Conservation (phyloP, 2,113 vertebrate genomes). For the Cebus imitator region DNA sequence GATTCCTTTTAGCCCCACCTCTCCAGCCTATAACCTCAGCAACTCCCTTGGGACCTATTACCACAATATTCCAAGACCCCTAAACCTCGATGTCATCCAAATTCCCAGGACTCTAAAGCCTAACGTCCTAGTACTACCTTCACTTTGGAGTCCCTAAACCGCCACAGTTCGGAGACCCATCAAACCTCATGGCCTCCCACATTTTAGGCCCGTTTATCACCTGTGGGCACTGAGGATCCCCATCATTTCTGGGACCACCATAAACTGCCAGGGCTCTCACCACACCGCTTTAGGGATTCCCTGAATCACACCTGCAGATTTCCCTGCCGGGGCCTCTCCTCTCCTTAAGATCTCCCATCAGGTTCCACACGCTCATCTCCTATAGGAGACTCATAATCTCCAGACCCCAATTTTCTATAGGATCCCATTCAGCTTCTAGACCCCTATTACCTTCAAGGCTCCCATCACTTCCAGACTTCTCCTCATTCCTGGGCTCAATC, state of each 20-base stretch:
- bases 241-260: neutral
- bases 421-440: neutral
- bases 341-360: neutral
- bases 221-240: neutral
- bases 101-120: neutral
- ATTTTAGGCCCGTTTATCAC: neutral
- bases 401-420: neutral
- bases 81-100: neutral
- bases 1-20: neutral
- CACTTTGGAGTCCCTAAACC: neutral
- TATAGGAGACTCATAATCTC: neutral
- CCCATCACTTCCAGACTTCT: neutral
- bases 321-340: neutral
- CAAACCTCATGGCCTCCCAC: neutral
- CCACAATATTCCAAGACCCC: neutral
- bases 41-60: neutral
- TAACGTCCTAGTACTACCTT: neutral
- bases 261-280: neutral
- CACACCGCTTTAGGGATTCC: neutral
- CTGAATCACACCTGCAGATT: neutral
- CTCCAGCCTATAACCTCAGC: neutral
- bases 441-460: neutral
- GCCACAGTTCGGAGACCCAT: neutral
- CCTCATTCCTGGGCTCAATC: neutral
- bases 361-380: neutral